phyloP scores from a whole-genome alignment of 37 sponge, comb jelly and placozoan genomes.

The Beroe forskalii region DNA sequence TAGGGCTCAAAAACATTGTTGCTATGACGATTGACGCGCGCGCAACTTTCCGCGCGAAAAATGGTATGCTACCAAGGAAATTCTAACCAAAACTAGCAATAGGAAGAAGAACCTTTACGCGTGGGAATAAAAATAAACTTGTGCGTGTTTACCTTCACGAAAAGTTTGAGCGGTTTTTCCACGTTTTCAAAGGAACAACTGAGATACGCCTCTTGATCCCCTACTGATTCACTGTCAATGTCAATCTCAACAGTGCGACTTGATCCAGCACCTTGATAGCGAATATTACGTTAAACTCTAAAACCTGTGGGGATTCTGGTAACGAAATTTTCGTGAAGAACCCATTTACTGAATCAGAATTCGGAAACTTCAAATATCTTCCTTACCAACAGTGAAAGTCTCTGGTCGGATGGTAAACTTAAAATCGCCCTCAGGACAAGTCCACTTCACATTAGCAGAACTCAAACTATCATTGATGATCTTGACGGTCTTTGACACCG shows the following conservation, averaged over 20 bases:
- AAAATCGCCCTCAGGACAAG: conserved; percentile 26
- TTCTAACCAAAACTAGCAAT: conserved; percentile 29
- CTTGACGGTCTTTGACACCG: conserved; percentile 37
- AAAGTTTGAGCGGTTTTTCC: conserved; percentile 33
- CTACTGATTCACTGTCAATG: neutral
- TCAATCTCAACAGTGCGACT: conserved; percentile 43
- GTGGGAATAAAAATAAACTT: neutral
- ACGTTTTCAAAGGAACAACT: conserved; percentile 28
- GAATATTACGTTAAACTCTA: no score
- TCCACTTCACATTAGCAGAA: neutral
- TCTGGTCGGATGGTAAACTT: conserved; percentile 6
- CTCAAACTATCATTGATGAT: conserved; percentile 46
- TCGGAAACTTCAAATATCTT: no score
- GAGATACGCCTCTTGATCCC: neutral
- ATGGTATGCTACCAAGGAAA: neutral
- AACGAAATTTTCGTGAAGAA: no score
- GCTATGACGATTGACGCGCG: conserved; percentile 18
- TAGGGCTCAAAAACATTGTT: neutral
- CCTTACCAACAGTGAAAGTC: conserved; percentile 44
- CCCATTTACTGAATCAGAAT: no score
- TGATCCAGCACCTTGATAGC: conserved; percentile 11
- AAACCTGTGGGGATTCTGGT: neutral
- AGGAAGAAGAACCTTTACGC: neutral
- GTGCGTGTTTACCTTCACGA: neutral
- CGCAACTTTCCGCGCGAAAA: neutral